Percentiles rank a stretch among this genome's conserved stretches.
Conservation (phyloP, 2,888 invertebrate species). For the Tubiluchus corallicola region DNA sequence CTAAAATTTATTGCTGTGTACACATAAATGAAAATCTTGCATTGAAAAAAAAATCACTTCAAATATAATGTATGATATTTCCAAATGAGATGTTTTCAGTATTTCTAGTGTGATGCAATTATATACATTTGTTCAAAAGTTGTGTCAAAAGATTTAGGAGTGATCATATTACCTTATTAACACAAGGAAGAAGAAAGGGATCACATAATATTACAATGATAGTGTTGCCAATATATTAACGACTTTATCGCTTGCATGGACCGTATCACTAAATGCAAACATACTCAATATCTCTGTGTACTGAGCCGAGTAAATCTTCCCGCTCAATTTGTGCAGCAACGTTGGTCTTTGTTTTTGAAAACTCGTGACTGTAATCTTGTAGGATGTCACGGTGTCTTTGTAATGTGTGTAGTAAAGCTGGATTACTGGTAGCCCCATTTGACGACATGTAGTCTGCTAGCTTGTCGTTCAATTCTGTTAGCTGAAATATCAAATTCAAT, state of each 20-base stretch:
- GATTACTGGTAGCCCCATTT: constrained; percentile 21
- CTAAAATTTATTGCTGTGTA: too few relatives aligned
- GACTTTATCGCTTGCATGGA: not conserved
- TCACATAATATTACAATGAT: too few relatives aligned
- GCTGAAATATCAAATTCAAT: constrained; percentile 37
- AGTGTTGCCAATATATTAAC: too few relatives aligned
- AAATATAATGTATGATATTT: constrained; percentile 10
- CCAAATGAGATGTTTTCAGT: too few relatives aligned
- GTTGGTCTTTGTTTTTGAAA: constrained; percentile 59
- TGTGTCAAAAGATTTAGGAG: too few relatives aligned
- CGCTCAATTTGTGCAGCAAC: constrained; percentile 46
- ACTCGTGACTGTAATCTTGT: constrained; percentile 80
- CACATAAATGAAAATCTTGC: too few relatives aligned
- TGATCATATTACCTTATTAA: too few relatives aligned
- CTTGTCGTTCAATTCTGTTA: constrained; percentile 49
- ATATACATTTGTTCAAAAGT: too few relatives aligned
- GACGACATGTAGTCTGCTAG: constrained; percentile 35
- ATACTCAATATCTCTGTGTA: constrained; percentile 39
- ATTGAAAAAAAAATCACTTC: constrained; percentile 8
- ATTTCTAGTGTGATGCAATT: too few relatives aligned
- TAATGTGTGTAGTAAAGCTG: constrained; percentile 71
- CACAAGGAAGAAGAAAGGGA: too few relatives aligned
- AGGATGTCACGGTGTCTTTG: constrained; percentile 89
- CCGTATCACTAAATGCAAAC: constrained; percentile 15
- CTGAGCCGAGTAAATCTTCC: constrained; percentile 55